These are phyloP conservation scores for Amblyornis subalaris DNA, from an alignment of 2,113 vertebrate genomes.

Conservation along the genomic window DNA sequence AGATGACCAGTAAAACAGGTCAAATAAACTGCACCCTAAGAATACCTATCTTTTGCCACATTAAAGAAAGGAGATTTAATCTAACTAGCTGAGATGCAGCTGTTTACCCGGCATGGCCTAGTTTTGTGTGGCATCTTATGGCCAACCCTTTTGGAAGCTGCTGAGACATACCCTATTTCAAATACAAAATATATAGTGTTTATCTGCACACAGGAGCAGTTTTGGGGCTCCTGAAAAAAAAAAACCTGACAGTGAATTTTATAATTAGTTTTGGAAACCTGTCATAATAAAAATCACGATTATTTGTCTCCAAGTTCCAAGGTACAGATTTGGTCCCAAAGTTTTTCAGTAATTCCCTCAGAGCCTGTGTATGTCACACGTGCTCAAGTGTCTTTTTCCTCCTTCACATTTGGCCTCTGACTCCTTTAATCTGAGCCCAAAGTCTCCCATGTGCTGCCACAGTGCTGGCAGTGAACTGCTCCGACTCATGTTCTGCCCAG, in stretches of 20 bases:
- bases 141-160: not conserved
- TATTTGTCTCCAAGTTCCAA: not conserved
- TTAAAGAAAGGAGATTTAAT: not conserved
- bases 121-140: not conserved
- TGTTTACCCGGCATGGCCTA: not conserved
- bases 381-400: not conserved
- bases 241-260: not conserved
- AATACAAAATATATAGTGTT: not conserved
- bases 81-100: not conserved
- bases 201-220: not conserved
- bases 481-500: fast-evolving
- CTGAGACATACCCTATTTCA: not conserved
- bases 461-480: not conserved
- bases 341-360: not conserved
- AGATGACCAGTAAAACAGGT: not conserved
- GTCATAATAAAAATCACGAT: not conserved
- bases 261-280: not conserved
- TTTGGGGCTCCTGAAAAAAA: not conserved
- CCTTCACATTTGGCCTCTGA: not conserved
- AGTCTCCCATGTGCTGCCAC: not conserved
- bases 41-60: not conserved
- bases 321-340: not conserved
- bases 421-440: not conserved
- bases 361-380: fast-evolving
- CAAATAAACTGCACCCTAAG: not conserved